Conservation (phyloP, 1,140 invertebrate genomes). For the Aricia agestis region DNA sequence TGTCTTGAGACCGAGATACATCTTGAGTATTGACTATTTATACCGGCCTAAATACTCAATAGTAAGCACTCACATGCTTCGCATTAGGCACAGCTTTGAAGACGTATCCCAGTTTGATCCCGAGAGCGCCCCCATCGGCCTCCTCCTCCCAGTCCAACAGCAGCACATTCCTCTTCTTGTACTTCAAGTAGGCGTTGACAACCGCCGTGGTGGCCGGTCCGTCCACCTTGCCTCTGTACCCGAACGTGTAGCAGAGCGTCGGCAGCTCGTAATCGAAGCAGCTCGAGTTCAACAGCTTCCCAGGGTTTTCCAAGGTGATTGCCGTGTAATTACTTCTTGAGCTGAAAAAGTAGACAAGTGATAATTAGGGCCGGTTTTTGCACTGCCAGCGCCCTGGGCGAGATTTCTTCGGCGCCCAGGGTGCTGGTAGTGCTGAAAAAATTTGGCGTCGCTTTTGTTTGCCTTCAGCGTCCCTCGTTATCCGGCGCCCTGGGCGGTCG, state of each 20-base stretch:
- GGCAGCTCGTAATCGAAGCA: conserved; percentile 44
- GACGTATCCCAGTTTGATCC: conserved; percentile 52
- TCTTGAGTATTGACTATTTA: no score
- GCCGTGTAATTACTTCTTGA: conserved; percentile 42
- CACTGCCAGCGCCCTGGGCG: no score
- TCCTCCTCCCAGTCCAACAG: conserved; percentile 63
- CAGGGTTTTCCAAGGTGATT: conserved; percentile 40
- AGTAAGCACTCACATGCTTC: conserved; percentile 43
- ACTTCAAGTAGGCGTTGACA: conserved; percentile 45
- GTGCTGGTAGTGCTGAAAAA: no score
- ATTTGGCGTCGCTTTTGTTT: no score
- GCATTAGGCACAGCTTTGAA: conserved; percentile 53
- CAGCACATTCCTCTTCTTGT: conserved; percentile 55
- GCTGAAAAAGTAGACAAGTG: conserved; percentile 34
- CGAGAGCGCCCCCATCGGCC: conserved; percentile 47
- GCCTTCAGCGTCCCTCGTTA: no score
- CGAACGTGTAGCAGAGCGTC: conserved; percentile 58
- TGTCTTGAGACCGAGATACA: no score
- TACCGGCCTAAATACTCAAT: no score
- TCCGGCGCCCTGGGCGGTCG: no score
- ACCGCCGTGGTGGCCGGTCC: conserved; percentile 59
- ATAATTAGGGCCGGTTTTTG: no score
- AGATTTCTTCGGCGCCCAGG: no score
- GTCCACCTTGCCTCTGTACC: conserved; percentile 44
- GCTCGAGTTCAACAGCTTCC: conserved; percentile 32